A percentile compares a stretch with the other conserved stretches of the same genome.
Conservation (phyloP, 2,888 invertebrate species). For the Phrixothrix hirtus region DNA sequence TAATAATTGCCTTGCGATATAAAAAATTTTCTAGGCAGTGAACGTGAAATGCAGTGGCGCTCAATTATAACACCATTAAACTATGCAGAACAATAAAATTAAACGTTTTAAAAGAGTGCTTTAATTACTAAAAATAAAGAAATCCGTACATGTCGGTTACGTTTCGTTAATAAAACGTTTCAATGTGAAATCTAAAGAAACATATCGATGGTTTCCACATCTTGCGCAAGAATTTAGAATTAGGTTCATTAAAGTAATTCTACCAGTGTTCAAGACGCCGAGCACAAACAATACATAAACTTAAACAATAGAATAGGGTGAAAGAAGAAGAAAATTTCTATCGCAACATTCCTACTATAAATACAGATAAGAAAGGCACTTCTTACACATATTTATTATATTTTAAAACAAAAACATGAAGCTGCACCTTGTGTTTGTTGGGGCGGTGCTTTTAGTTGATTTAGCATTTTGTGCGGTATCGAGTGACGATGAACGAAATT, state of each 20-base stretch:
- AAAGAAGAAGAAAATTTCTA: conserved; percentile 21
- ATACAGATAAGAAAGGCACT: conserved; percentile 19
- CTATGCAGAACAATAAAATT: no score
- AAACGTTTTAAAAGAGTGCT: no score
- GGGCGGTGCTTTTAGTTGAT: conserved; percentile 1
- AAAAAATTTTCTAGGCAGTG: no score
- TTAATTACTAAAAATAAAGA: background rate
- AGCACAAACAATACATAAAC: conserved; percentile 36
- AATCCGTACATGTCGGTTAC: background rate
- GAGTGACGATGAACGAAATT: conserved; percentile 5
- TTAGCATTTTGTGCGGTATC: conserved; percentile 14
- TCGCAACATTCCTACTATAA: conserved; percentile 18
- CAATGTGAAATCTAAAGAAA: background rate
- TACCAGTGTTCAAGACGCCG: conserved; percentile 32
- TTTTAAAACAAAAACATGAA: conserved; percentile 8
- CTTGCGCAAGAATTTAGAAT: conserved; percentile 12
- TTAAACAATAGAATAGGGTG: conserved; percentile 23
- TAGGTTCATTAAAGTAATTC: conserved; percentile 21
- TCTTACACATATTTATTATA: background rate
- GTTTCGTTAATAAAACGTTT: background rate
- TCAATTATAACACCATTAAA: no score
- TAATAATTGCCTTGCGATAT: no score
- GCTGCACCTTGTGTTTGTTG: conserved; percentile 4
- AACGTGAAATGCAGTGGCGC: no score
- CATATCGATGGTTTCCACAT: conserved; percentile 19